Evolutionary conservation across 2,888 invertebrate genomes (phyloP), one percentile per base, ranked within the genome.

Genomic region (Sphaeridia pumilis): DNA sequence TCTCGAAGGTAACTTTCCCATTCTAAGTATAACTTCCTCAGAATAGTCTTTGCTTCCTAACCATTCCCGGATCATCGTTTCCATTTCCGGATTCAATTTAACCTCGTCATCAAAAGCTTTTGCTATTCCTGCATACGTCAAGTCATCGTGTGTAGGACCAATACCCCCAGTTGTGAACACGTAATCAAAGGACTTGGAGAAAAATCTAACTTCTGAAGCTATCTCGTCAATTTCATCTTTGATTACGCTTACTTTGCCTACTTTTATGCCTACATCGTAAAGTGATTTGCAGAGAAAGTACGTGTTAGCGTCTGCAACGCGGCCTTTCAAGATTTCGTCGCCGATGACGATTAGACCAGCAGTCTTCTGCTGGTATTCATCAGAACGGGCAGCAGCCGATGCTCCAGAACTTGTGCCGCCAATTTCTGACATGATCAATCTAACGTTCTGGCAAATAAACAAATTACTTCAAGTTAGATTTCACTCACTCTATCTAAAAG

Each of bases 101-200:
- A 77, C 60, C 10, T 67, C 67, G 58, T 75, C 72, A 51, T 70
- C 64, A 65, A 78, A 78, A 22, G 77, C 77, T 65, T 71, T 71
- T 1, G 75, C 76, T n/a, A 77, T 73, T 70, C 82, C 83, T 73
- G 80, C 78, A 70, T 79, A 83, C 1, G 84, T 84, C 63, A 82
- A 73, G 69, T 84, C 84, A 70, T 84, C 84, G 68, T 84, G 84
- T 17, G 84, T 84, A 1, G 84, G 84, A 14, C 84, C 84, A 56
- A 84, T 79, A 28, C 85, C 85, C 21, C 85, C 85, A 1, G 82
- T 77, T 0, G 85, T 84, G 52, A 85, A 74, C 7, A 85, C 84
- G 70, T 79, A 78, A 42, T 77, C 76, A 67, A 72, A 83, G 48
- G 67, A 70, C 2, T 69, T 65, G 2, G 83, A 81, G 67, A 82